Evolutionary conservation across 2,113 vertebrate genomes (phyloP).

Genomic region (Trochalopteron elliotii): DNA sequence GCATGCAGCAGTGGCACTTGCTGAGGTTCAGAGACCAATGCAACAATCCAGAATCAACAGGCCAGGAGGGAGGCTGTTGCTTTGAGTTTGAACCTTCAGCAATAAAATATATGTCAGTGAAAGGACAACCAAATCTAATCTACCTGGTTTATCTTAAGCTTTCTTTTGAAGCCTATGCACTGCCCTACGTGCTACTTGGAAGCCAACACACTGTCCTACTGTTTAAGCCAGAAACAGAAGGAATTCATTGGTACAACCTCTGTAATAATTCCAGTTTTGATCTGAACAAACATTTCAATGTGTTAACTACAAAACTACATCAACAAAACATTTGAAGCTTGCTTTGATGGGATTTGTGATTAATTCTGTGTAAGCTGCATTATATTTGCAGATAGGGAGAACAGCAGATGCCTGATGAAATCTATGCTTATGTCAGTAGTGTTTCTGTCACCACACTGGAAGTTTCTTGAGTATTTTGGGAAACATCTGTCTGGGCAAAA

Average conservation of each 20-base stretch:
- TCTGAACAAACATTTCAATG: background rate
- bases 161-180: background rate
- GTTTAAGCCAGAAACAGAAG: background rate
- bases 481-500: background rate
- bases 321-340: background rate
- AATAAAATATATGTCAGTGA: background rate
- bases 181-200: background rate
- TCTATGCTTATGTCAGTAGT: background rate
- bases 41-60: background rate
- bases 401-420: background rate
- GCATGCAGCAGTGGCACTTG: background rate
- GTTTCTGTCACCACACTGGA: background rate
- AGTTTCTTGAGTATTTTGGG: background rate
- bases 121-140: background rate
- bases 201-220: background rate
- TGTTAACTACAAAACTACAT: background rate
- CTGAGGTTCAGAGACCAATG: background rate
- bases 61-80: background rate
- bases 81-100: background rate
- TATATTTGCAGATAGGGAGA: background rate
- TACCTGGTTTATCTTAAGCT: background rate
- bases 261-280: background rate
- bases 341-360: background rate
- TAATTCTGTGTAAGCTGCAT: background rate
- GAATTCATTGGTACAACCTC: background rate